Evolutionary conservation across 2,888 invertebrate genomes (phyloP).

Genomic region (Carpatolechia fugitivella): DNA sequence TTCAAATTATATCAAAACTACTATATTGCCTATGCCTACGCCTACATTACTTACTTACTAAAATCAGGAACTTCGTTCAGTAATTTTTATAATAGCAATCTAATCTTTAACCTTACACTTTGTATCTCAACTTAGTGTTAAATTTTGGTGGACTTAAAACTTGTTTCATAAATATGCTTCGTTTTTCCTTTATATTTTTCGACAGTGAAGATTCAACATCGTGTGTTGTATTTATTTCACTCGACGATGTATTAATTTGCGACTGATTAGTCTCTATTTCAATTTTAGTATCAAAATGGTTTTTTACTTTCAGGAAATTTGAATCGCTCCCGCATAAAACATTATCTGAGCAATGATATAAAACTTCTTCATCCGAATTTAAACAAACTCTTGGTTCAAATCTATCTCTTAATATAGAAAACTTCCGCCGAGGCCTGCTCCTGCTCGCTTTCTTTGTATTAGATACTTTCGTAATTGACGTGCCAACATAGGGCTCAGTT

Average conservation of each 20-base stretch:
- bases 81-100: not conserved
- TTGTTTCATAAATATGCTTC: slow-evolving; percentile 78
- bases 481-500: slow-evolving; percentile 37
- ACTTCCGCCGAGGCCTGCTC: slow-evolving; percentile 76
- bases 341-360: slow-evolving; percentile 61
- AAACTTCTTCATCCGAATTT: slow-evolving; percentile 68
- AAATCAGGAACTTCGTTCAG: not conserved
- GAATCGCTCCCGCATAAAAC: slow-evolving; percentile 29
- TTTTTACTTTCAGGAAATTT: slow-evolving; percentile 46
- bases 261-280: slow-evolving; percentile 14
- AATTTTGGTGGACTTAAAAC: slow-evolving; percentile 79
- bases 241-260: slow-evolving; percentile 12
- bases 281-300: slow-evolving; percentile 38
- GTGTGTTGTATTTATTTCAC: slow-evolving; percentile 11
- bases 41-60: not conserved
- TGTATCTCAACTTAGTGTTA: slow-evolving; percentile 66
- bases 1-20: not conserved
- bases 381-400: slow-evolving; percentile 74
- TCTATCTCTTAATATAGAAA: slow-evolving; percentile 78
- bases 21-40: too few relatives aligned
- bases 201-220: slow-evolving; percentile 34
- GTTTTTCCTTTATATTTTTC: slow-evolving; percentile 71
- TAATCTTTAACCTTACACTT: slow-evolving; percentile 40
- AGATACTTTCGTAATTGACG: slow-evolving; percentile 45
- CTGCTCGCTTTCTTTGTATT: slow-evolving; percentile 61